Evolutionary conservation across 2,113 vertebrate genomes (phyloP).

Genomic region (Alethe diademata): DNA sequence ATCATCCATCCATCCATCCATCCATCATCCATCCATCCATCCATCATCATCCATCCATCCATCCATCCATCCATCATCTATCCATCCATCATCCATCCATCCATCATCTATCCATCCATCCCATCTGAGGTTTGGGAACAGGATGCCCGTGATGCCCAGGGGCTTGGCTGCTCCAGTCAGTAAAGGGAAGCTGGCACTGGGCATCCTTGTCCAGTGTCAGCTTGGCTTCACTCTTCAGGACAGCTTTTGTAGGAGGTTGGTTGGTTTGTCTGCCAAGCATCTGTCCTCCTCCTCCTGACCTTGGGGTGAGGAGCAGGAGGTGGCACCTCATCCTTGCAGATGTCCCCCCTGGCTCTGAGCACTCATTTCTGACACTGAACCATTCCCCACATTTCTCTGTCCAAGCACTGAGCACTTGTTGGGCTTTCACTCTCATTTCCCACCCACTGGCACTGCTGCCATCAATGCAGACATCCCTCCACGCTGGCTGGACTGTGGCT

Average conservation of each 20-base stretch:
- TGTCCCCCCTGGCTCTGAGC: neutral
- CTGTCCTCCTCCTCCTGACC: neutral
- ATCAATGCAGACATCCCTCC: neutral
- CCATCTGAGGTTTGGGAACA: neutral
- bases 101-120: neutral
- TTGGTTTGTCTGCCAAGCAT: neutral
- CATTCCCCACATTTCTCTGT: neutral
- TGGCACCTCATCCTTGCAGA: neutral
- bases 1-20: no score
- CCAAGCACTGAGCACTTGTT: neutral
- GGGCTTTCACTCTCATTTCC: neutral
- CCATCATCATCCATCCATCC: no score
- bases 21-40: no score
- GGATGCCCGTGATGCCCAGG: neutral
- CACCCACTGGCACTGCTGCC: rapidly evolving
- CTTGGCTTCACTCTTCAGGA: neutral
- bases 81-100: neutral
- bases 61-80: no score
- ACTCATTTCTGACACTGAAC: neutral
- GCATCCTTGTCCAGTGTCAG: neutral
- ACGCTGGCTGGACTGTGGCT: neutral
- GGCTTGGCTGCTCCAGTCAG: neutral
- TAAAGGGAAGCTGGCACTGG: rapidly evolving
- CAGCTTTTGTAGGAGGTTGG: neutral
- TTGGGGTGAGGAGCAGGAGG: neutral